Percentiles rank a stretch among this genome's conserved stretches.
These are phyloP conservation scores for Pimpla rufipes DNA, from an alignment of 2,888 invertebrate genomes.

Conservation along the genomic window DNA sequence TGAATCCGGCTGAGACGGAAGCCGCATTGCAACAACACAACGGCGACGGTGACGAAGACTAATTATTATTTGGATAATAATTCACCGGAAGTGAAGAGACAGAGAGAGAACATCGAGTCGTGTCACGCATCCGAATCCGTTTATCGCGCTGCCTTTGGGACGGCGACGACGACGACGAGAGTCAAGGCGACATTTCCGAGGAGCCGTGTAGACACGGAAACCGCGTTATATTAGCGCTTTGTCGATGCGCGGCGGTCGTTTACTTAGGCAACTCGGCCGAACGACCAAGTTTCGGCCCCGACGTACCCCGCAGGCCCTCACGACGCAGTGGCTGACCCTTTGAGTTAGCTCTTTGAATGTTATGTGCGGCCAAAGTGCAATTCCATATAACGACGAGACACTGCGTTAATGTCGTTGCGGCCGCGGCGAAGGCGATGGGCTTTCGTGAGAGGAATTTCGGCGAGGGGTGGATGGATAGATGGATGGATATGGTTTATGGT, in stretches of 20 bases:
- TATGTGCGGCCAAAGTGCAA: constrained; percentile 41
- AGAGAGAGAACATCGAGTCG: background rate
- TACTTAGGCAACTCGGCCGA: constrained; percentile 23
- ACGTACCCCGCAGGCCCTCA: background rate
- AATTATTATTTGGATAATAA: constrained; percentile 21
- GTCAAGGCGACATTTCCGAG: background rate
- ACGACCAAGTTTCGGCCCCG: constrained; percentile 23
- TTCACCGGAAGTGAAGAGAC: background rate
- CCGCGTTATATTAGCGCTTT: constrained; percentile 23
- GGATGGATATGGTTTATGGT: no score
- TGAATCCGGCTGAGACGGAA: background rate
- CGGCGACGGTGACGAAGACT: constrained; percentile 5
- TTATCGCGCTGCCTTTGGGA: constrained; percentile 19
- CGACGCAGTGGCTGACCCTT: constrained; percentile 28
- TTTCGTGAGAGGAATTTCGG: no score
- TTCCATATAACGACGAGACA: constrained; percentile 32
- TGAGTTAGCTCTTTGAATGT: constrained; percentile 51
- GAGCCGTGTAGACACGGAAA: constrained; percentile 14
- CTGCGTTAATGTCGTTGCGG: constrained; percentile 52
- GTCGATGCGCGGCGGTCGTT: constrained; percentile 6
- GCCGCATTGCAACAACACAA: constrained; percentile 6
- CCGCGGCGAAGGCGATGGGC: background rate
- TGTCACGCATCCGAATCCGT: constrained; percentile 13
- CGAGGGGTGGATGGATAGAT: no score
- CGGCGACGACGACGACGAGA: background rate